These are phyloP conservation scores for Corvus moneduloides DNA, from an alignment of 2,113 vertebrate genomes.

Conservation along the genomic window DNA sequence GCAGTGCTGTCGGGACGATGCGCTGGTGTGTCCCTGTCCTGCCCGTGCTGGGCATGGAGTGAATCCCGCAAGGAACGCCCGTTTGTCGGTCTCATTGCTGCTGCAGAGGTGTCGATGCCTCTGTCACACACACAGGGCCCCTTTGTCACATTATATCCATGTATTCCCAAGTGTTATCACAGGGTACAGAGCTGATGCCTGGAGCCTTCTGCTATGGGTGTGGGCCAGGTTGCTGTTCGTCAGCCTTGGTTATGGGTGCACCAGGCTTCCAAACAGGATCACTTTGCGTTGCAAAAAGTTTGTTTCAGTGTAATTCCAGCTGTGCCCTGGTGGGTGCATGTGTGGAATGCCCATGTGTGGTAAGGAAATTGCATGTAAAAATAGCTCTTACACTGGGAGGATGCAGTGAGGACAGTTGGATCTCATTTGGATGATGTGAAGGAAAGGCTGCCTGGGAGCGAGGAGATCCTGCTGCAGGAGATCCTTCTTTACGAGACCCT, in stretches of 20 bases:
- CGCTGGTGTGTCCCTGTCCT: background rate
- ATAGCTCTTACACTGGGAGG: background rate
- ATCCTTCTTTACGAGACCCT: background rate
- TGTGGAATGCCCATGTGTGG: background rate
- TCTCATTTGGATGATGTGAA: background rate
- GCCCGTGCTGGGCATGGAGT: rapidly evolving
- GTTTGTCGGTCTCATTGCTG: rapidly evolving
- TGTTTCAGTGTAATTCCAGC: background rate
- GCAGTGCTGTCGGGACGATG: rapidly evolving
- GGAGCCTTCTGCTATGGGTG: background rate
- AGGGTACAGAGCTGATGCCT: background rate
- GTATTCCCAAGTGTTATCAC: rapidly evolving
- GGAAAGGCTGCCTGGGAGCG: background rate
- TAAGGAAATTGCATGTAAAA: background rate
- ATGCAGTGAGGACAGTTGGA: background rate
- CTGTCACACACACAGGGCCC: background rate
- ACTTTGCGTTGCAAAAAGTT: background rate
- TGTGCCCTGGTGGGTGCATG: background rate
- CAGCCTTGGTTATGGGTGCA: background rate
- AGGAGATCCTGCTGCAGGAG: background rate
- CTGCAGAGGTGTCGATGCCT: background rate
- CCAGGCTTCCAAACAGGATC: background rate
- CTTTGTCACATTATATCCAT: rapidly evolving
- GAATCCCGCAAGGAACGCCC: background rate
- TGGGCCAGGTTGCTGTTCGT: rapidly evolving